Base-by-base conservation (phyloP, 2,113 vertebrate species). In the Menidia beryllina region DNA sequence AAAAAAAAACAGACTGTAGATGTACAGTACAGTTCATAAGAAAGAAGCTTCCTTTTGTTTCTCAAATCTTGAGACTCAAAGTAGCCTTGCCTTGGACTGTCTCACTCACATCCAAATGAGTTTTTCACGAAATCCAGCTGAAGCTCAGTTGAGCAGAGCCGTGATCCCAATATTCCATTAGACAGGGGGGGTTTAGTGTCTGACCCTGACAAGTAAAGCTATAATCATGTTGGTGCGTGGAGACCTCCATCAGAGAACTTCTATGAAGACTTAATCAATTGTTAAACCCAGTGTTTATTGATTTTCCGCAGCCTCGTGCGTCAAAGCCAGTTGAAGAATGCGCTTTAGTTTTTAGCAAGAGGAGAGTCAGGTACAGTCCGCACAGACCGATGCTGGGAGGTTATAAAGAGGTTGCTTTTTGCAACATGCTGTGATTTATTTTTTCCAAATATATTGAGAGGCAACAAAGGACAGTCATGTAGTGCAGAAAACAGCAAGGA, bases 261-360 rank as follows among this genome's bases (percentile, higher is more conserved):
- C 65, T 14, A 27, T 38, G 54, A 66, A 76, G 47, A 43, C 43
- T 4, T 45, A 73, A 88, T 82, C 68, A 66, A 75, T 79, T 72
- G 47, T 30, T 65, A 21, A 47, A 36, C 65, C 69, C 56, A 21
- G n/a, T 74, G 25, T 51, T 43, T 13, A 78, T 80, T 6, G 36
- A 58, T 55, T 49, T 71, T 19, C 14, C 27, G 10, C 24, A 41
- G 51, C 14, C 7, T 69, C 62, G 4, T 23, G 25, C 7, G 24
- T 58, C 60, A 53, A n/a, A 74, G 58, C 27, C 47, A 21, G 23
- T 14, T 53, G 36, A 47, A 38, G 45, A 77, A 60, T 65, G 49
- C 67, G 54, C 64, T 65, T 52, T 58, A 55, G 34, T 30, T 1
- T 58, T 53, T 41, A 13, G 27, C 21, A 19, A 38, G 15, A 9